Conservation (phyloP, 1,140 invertebrate species). For the Gryon sp. region DNA sequence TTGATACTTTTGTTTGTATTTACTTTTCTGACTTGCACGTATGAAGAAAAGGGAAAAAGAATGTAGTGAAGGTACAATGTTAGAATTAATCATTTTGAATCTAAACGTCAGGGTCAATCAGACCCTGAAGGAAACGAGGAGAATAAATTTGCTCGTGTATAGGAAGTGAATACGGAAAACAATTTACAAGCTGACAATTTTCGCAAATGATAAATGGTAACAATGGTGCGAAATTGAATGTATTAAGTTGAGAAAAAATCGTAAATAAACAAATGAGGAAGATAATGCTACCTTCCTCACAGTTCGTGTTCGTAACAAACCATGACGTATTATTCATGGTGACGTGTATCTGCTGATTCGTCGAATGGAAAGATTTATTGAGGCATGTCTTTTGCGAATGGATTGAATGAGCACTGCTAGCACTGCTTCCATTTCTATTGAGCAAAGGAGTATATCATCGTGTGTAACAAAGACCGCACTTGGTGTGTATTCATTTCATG, state of each 20-base stretch:
- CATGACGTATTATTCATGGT: slow-evolving; percentile 30
- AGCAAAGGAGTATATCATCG: slow-evolving; percentile 30
- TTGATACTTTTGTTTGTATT: no score
- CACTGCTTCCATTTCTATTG: slow-evolving; percentile 46
- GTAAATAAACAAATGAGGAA: slow-evolving; percentile 15
- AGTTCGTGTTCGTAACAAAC: slow-evolving; percentile 20
- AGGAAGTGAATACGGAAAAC: no score
- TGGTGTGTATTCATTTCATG: slow-evolving; percentile 18
- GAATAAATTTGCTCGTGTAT: no score
- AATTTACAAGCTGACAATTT: slow-evolving; percentile 7
- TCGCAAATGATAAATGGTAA: slow-evolving; percentile 3
- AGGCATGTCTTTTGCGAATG: slow-evolving; percentile 45
- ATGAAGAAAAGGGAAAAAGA: no score
- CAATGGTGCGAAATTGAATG: slow-evolving; percentile 18
- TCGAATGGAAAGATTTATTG: slow-evolving; percentile 52
- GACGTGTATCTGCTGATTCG: slow-evolving; percentile 39
- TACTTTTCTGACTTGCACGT: no score
- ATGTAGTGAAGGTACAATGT: no score
- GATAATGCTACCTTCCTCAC: slow-evolving; percentile 2
- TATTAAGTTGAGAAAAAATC: slow-evolving; percentile 11
- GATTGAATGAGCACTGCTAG: slow-evolving; percentile 23
- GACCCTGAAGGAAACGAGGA: no score
- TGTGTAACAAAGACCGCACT: slow-evolving; percentile 24
- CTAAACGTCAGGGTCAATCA: no score
- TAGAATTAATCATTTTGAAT: no score